Conservation (phyloP, 2,888 invertebrate genomes). For the Protodeltote pygarga region DNA sequence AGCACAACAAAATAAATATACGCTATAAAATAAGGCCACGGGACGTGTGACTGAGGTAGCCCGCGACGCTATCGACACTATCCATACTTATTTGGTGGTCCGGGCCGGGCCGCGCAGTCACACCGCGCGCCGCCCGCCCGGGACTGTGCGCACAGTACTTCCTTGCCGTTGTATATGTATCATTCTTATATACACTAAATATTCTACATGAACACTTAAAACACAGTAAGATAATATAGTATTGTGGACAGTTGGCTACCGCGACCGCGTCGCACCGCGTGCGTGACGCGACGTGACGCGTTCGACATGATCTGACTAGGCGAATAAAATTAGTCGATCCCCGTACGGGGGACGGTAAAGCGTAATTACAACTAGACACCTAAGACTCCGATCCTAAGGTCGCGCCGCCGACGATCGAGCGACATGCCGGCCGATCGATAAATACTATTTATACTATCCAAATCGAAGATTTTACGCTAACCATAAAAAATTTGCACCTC, state of each 20-base stretch:
- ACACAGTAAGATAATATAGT: slow-evolving; percentile 79
- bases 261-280: slow-evolving; percentile 65
- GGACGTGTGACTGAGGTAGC: slow-evolving; percentile 85
- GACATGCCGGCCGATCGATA: slow-evolving; percentile 45
- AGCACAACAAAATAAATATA: slow-evolving; percentile 85
- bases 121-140: slow-evolving; percentile 47
- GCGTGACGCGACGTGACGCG: slow-evolving; percentile 58
- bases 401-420: slow-evolving; percentile 29
- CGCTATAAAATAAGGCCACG: slow-evolving; percentile 80
- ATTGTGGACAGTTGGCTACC: slow-evolving; percentile 80
- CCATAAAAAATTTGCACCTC: slow-evolving; percentile 54
- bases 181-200: slow-evolving; percentile 82
- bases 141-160: no score
- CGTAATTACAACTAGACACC: slow-evolving; percentile 76
- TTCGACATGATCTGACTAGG: slow-evolving; percentile 80
- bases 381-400: slow-evolving; percentile 43
- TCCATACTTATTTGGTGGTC: slow-evolving; percentile 59
- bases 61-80: slow-evolving; percentile 79
- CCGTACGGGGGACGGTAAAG: slow-evolving; percentile 70
- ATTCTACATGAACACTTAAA: slow-evolving; percentile 83
- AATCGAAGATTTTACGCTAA: slow-evolving; percentile 52
- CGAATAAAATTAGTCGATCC: slow-evolving; percentile 75
- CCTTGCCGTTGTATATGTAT: slow-evolving; percentile 74
- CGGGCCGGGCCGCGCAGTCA: slow-evolving; percentile 53
- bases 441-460: slow-evolving; percentile 49